A percentile compares a stretch with the other conserved stretches of the same genome.
Conservation (phyloP, 2,113 vertebrate species). For the Brachirus orientalis region DNA sequence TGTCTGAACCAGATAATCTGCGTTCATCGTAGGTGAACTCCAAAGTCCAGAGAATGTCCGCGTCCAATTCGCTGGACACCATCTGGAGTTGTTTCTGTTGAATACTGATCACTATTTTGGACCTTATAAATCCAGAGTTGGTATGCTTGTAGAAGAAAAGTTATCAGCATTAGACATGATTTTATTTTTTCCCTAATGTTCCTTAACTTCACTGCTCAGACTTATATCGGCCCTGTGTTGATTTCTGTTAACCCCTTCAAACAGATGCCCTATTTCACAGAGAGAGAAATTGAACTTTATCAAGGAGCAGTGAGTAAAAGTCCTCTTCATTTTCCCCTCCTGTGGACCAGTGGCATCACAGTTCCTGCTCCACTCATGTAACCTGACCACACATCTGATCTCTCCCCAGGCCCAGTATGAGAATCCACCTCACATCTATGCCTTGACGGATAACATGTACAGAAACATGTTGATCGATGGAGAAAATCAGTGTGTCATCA, state of each 20-base stretch:
- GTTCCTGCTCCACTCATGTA: fast-evolving
- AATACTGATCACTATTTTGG: too few relatives aligned
- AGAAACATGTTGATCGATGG: slow-evolving; percentile 97
- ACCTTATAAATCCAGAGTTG: too few relatives aligned
- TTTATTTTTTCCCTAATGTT: neutral
- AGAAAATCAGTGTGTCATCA: slow-evolving; percentile 98
- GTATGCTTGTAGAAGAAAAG: too few relatives aligned
- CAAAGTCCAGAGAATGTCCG: too few relatives aligned
- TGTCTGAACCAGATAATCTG: too few relatives aligned
- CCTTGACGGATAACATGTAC: slow-evolving; percentile 96
- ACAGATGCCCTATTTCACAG: slow-evolving; percentile 98
- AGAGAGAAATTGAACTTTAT: slow-evolving; percentile 93
- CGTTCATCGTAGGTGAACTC: too few relatives aligned
- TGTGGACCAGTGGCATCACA: neutral
- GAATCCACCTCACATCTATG: slow-evolving; percentile 97
- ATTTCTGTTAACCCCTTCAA: slow-evolving; percentile 98
- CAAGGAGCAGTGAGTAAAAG: slow-evolving; percentile 92
- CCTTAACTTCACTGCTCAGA: slow-evolving; percentile 81
- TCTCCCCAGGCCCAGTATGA: slow-evolving; percentile 93
- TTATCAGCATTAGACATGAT: too few relatives aligned
- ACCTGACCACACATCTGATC: neutral
- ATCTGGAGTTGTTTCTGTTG: too few relatives aligned
- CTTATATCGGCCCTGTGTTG: slow-evolving; percentile 94
- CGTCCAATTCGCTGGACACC: too few relatives aligned
- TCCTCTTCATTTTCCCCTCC: neutral